Percentiles rank a stretch among this genome's conserved stretches.
Conservation (phyloP, 2,888 invertebrate species). For the Ophioninae sp. region DNA sequence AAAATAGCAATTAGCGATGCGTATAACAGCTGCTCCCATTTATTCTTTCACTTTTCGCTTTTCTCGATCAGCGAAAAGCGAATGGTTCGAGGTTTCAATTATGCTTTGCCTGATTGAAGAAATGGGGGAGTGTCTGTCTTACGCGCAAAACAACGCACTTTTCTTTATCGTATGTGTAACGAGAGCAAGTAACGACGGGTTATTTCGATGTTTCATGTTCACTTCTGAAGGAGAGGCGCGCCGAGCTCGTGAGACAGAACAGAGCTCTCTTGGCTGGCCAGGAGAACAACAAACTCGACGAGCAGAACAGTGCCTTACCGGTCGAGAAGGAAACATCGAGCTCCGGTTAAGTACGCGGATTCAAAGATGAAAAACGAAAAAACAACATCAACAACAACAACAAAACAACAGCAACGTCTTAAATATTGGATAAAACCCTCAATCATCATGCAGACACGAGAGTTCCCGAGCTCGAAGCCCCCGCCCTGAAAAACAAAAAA, state of each 20-base stretch:
- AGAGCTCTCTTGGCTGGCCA: slow-evolving; percentile 87
- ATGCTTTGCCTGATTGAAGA: no score
- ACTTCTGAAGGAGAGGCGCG: slow-evolving; percentile 90
- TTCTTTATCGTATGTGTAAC: neutral
- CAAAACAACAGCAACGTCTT: no score
- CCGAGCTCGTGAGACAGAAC: slow-evolving; percentile 95
- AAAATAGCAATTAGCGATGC: no score
- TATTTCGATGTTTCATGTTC: slow-evolving; percentile 17
- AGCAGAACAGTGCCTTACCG: slow-evolving; percentile 72
- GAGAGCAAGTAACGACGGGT: neutral
- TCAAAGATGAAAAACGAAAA: slow-evolving; percentile 1
- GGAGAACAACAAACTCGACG: slow-evolving; percentile 76
- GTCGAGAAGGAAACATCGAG: slow-evolving; percentile 84
- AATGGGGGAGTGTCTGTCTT: no score
- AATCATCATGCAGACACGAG: slow-evolving; percentile 54
- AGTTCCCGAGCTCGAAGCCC: neutral
- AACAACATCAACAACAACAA: slow-evolving; percentile 10
- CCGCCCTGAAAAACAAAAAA: neutral
- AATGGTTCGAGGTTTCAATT: no score
- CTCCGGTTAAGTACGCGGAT: slow-evolving; percentile 83
- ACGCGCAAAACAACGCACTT: no score
- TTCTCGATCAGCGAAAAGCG: no score
- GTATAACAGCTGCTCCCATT: no score
- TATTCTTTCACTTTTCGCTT: no score
- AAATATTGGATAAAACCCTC: slow-evolving; percentile 47